Conservation (phyloP, 1,140 invertebrate genomes). For the Atta colombica region DNA sequence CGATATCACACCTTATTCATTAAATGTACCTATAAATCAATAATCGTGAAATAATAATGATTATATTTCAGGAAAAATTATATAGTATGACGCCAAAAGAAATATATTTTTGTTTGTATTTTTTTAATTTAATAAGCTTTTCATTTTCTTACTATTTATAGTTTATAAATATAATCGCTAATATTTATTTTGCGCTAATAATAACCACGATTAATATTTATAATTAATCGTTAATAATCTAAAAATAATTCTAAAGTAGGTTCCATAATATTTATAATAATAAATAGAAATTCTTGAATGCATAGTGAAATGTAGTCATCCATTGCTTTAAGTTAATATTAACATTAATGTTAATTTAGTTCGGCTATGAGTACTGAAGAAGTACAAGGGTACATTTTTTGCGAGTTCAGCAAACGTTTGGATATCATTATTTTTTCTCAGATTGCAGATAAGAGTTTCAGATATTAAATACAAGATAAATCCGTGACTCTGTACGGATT, state of each 20-base stretch:
- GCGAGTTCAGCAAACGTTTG: conserved; percentile 34
- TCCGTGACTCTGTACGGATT: conserved; percentile 26
- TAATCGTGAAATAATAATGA: conserved; percentile 1
- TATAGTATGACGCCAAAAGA: not conserved
- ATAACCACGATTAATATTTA: not conserved
- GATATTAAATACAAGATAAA: conserved; percentile 50
- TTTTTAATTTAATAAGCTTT: not conserved
- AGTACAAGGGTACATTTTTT: conserved; percentile 17
- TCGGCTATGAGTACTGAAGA: not conserved
- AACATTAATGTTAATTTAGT: conserved; percentile 22
- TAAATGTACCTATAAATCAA: conserved; percentile 39
- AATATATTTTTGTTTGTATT: not conserved
- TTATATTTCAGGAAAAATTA: not conserved
- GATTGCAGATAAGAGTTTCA: conserved; percentile 40
- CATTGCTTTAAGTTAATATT: conserved; percentile 15
- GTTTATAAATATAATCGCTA: not conserved
- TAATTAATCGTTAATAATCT: not conserved
- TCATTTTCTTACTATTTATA: not conserved
- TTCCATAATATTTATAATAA: not conserved
- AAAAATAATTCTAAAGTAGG: not conserved
- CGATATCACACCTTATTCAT: conserved; percentile 1
- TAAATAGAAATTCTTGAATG: not conserved
- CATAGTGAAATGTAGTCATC: not conserved
- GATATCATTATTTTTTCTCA: conserved; percentile 47
- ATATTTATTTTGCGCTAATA: not conserved